Base-by-base conservation (phyloP, 2,113 vertebrate species). In the Empidonax alnorum region DNA sequence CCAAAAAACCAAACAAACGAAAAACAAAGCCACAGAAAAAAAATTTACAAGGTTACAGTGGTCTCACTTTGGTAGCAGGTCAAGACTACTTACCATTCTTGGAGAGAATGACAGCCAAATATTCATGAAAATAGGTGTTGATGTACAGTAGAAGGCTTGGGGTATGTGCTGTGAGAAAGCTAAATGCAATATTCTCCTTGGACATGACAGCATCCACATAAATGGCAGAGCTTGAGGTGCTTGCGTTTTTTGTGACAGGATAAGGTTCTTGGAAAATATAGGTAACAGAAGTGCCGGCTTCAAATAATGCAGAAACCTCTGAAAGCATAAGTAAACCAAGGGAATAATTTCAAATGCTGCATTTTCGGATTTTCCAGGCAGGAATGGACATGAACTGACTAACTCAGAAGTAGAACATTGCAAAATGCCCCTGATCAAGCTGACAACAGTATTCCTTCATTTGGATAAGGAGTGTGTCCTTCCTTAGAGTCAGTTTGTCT, bases 251-350 rank as follows among this genome's bases (percentile, higher is more conserved):
- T 84, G 98, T 99, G 94, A 99, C 99, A 2, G 98, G 99, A 94
- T 99, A 99, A 13, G 99, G 99, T 89, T 99, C 99, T 98, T 99
- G 99, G 95, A 99, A 99, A 90, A 97, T 97, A 91, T 99, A 99
- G 58, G 98, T 99, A 94, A 99, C 96, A 0, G 99, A 99, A 63
- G 99, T 99, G 74, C 98, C 96, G 1, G 96, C 97, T 97, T 99
- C 99, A 96, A 99, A 99, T 94, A 99, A 96, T 68, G 99, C 99
- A 30, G 99, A 99, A 96, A 99, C 98, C 92, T 99, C 99, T 99
- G 99, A 61, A 98, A 97, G 52, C 65, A 95, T 18, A 94, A 30
- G 79, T 37, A 94, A 87, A 94, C 19, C 72, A 94, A 78, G 52
- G 63, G 20, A 81, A 84, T 53, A 20, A 68, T 68, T 83, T 89